Evolutionary conservation across 1,140 invertebrate species (phyloP).

Genomic region (Papilio aristodemus): DNA sequence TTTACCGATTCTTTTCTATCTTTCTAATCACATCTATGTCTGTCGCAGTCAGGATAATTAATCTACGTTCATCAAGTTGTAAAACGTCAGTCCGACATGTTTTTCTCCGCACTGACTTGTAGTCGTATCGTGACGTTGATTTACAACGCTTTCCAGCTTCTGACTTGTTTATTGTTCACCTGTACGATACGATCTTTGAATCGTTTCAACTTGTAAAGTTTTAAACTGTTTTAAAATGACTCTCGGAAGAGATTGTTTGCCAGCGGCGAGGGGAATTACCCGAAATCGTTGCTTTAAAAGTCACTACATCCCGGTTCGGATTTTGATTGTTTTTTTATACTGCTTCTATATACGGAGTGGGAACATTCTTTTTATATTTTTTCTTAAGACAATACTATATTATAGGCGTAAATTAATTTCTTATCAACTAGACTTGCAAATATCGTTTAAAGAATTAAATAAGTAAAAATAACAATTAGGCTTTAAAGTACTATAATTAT

Average conservation of each 20-base stretch:
- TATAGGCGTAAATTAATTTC: too few species aligned
- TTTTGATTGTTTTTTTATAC: slow-evolving; percentile 19
- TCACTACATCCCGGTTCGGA: slow-evolving; percentile 5
- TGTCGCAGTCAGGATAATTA: not conserved
- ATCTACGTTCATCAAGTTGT: not conserved
- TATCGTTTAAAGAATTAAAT: too few species aligned
- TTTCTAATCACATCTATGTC: not conserved
- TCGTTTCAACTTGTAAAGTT: slow-evolving; percentile 28
- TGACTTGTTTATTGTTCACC: slow-evolving; percentile 31
- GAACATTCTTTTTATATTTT: too few species aligned
- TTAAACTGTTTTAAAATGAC: slow-evolving; percentile 26
- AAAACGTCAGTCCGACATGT: not conserved
- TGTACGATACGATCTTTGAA: slow-evolving; percentile 24
- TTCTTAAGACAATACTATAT: too few species aligned
- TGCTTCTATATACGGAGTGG: too few species aligned
- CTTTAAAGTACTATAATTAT: too few species aligned
- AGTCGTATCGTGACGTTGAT: slow-evolving; percentile 24
- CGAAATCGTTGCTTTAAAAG: slow-evolving; percentile 16
- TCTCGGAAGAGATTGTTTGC: not conserved
- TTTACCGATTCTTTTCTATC: not conserved
- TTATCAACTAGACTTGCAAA: too few species aligned
- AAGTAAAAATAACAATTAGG: too few species aligned
- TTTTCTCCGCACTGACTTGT: not conserved
- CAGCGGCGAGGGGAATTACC: slow-evolving; percentile 14
- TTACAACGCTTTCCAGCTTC: slow-evolving; percentile 7